Evolutionary conservation across 2,113 vertebrate genomes (phyloP).

Genomic region (Megaceryle maxima): DNA sequence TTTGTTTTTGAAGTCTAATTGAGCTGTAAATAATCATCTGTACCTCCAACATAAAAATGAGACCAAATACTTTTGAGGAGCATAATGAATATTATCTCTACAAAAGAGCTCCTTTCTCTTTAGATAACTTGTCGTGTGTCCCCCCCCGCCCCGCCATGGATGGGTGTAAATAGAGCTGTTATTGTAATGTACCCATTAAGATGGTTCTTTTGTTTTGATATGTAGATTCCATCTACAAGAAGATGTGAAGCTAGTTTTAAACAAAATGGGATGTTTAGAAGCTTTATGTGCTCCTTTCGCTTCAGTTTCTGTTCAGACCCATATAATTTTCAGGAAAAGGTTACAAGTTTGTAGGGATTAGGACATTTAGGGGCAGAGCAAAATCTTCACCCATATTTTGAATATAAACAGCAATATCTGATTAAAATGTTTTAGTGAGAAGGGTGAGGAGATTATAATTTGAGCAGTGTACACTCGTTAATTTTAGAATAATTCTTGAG

Average conservation of each 20-base stretch:
- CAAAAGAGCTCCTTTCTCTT: slow-evolving; percentile 1
- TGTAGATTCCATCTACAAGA: slow-evolving; percentile 8
- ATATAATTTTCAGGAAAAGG: neutral
- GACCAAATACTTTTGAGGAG: neutral
- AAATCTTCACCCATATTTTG: neutral
- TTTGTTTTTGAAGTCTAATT: neutral
- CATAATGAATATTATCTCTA: neutral
- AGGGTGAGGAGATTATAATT: neutral
- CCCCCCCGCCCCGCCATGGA: neutral
- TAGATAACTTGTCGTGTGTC: neutral
- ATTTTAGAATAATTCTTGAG: neutral
- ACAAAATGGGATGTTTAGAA: neutral
- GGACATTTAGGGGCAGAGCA: neutral
- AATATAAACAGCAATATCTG: neutral
- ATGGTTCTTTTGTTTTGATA: neutral
- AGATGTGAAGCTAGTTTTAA: neutral
- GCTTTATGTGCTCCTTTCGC: neutral
- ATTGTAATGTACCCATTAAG: neutral
- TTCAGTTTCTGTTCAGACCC: neutral
- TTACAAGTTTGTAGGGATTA: neutral
- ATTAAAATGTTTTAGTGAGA: neutral
- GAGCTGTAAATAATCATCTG: slow-evolving; percentile 30
- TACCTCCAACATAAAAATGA: neutral
- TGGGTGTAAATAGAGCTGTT: slow-evolving; percentile 20
- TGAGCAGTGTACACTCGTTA: neutral